Evolutionary conservation across 2,888 invertebrate species (phyloP).

Genomic region (Dione juno): DNA sequence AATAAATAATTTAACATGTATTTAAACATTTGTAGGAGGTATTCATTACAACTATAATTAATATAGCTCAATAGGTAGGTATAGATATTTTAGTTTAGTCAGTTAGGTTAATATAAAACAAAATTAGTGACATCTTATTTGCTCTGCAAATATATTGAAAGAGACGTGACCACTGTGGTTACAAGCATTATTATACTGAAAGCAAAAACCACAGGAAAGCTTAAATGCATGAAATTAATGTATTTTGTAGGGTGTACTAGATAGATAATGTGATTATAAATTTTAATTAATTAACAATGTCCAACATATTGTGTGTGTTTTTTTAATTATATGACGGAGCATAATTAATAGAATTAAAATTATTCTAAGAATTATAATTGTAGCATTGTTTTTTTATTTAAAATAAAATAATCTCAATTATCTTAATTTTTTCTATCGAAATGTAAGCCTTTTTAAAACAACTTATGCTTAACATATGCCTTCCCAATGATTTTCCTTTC

Average conservation of each 20-base stretch:
- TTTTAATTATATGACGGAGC: neutral
- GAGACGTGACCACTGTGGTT: constrained; percentile 28
- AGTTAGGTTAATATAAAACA: constrained; percentile 23
- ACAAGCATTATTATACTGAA: constrained; percentile 31
- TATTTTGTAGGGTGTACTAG: neutral
- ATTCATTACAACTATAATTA: no score
- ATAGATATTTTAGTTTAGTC: no score
- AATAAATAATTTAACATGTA: no score
- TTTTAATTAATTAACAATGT: neutral
- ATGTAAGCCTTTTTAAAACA: no score
- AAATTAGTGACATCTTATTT: constrained; percentile 47
- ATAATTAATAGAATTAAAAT: no score
- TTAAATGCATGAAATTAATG: constrained; percentile 4
- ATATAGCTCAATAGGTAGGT: constrained; percentile 1
- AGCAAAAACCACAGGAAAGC: constrained; percentile 29
- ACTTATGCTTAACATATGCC: no score
- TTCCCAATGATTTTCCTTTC: no score
- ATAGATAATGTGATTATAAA: constrained; percentile 2
- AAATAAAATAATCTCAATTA: no score
- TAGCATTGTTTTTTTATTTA: no score
- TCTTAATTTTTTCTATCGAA: no score
- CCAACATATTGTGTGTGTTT: neutral
- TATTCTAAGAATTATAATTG: no score
- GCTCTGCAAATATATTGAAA: constrained; percentile 45
- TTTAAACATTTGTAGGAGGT: no score